These are phyloP conservation scores for Sericinus montela DNA, from an alignment of 2,888 invertebrate species.

Conservation along the genomic window DNA sequence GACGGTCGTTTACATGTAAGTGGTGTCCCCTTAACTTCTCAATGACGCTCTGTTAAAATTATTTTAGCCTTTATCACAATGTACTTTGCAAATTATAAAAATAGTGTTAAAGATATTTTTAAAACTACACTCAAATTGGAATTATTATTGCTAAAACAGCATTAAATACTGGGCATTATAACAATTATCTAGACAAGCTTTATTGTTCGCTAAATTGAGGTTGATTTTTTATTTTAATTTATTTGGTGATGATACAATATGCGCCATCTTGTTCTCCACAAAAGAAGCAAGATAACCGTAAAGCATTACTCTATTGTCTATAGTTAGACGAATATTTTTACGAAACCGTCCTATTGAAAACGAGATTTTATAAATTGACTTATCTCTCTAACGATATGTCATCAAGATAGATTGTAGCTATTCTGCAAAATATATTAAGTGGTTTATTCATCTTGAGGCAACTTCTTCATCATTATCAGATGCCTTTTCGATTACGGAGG, in stretches of 20 bases:
- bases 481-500: neutral
- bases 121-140: no score
- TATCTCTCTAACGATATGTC: neutral
- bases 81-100: no score
- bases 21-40: neutral
- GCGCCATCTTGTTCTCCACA: conserved; percentile 1
- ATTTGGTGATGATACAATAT: neutral
- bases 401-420: neutral
- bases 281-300: conserved; percentile 1
- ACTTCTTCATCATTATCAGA: neutral
- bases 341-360: conserved; percentile 7
- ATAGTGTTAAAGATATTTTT: no score
- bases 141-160: no score
- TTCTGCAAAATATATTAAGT: neutral
- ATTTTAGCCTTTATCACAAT: no score
- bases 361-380: neutral
- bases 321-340: conserved; percentile 1
- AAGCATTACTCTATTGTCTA: conserved; percentile 12
- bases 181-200: no score
- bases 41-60: no score
- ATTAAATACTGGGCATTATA: no score
- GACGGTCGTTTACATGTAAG: neutral
- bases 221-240: neutral
- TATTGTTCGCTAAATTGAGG: no score
- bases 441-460: neutral